Evolutionary conservation across 2,797 vertebrate genomes (phyloP).

Genomic region (Limosa lapponica): DNA sequence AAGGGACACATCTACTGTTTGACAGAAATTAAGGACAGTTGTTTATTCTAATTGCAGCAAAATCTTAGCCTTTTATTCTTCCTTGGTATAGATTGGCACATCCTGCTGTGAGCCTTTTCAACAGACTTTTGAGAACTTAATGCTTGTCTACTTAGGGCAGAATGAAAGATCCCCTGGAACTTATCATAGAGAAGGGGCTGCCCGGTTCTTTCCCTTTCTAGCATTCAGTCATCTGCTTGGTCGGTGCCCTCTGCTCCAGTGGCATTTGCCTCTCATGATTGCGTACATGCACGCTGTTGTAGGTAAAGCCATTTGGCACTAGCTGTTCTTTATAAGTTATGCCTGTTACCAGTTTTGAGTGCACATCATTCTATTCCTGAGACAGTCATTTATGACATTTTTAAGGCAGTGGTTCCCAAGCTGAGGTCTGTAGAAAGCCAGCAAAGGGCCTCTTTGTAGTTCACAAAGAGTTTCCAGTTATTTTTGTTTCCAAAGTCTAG

Average conservation of each 20-base stretch:
- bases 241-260: neutral
- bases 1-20: slow-evolving; percentile 41
- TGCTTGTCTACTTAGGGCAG: neutral
- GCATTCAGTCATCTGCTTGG: neutral
- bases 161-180: neutral
- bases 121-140: slow-evolving; percentile 34
- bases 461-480: neutral
- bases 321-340: neutral
- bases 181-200: neutral
- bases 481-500: neutral
- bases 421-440: neutral
- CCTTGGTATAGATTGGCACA: neutral
- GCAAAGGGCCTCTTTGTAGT: neutral
- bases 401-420: neutral
- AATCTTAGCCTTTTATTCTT: slow-evolving; percentile 17
- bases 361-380: neutral
- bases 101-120: slow-evolving; percentile 26
- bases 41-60: slow-evolving; percentile 9
- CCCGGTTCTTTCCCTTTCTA: neutral
- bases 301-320: neutral
- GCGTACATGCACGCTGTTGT: neutral
- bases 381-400: neutral
- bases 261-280: neutral
- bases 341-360: neutral
- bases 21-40: slow-evolving; percentile 31